Evolutionary conservation across 2,888 invertebrate genomes (phyloP).

Genomic region (Tigriopus californicus): DNA sequence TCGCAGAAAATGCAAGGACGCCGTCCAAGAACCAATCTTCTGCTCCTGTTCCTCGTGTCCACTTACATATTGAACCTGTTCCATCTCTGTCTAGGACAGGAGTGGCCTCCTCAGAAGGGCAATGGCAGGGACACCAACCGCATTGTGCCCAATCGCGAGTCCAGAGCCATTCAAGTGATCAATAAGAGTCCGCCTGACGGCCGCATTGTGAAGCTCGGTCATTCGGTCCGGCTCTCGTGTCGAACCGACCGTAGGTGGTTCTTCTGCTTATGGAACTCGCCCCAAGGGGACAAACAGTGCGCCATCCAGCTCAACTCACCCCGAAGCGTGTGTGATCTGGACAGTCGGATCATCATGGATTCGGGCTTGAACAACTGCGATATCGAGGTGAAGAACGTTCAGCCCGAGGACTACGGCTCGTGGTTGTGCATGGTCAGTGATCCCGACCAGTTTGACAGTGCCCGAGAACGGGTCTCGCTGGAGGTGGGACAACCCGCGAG

Average conservation of each 20-base stretch:
- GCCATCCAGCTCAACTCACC: slow-evolving; percentile 12
- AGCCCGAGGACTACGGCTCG: slow-evolving; percentile 9
- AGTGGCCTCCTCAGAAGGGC: too few relatives aligned
- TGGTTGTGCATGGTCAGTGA: slow-evolving; percentile 14
- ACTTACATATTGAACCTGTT: too few relatives aligned
- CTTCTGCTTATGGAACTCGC: slow-evolving; percentile 12
- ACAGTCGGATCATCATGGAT: slow-evolving; percentile 1
- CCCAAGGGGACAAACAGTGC: slow-evolving; percentile 13
- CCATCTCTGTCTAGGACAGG: too few relatives aligned
- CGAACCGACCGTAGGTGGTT: slow-evolving; percentile 12
- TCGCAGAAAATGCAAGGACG: too few relatives aligned
- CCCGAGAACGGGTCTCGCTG: neutral
- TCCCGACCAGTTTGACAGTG: slow-evolving; percentile 5
- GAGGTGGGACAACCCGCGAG: slow-evolving; percentile 6
- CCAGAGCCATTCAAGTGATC: neutral
- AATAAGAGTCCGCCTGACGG: neutral
- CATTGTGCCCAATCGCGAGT: too few relatives aligned
- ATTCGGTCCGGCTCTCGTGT: slow-evolving; percentile 5
- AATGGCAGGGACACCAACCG: too few relatives aligned
- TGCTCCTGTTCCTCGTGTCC: too few relatives aligned
- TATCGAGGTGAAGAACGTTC: neutral
- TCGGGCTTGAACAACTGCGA: slow-evolving; percentile 3
- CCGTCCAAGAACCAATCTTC: too few relatives aligned
- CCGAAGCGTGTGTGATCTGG: neutral
- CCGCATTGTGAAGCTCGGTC: neutral